phyloP scores from a whole-genome alignment of 2,888 invertebrate genomes.

The Agonopterix alstromeriana region DNA sequence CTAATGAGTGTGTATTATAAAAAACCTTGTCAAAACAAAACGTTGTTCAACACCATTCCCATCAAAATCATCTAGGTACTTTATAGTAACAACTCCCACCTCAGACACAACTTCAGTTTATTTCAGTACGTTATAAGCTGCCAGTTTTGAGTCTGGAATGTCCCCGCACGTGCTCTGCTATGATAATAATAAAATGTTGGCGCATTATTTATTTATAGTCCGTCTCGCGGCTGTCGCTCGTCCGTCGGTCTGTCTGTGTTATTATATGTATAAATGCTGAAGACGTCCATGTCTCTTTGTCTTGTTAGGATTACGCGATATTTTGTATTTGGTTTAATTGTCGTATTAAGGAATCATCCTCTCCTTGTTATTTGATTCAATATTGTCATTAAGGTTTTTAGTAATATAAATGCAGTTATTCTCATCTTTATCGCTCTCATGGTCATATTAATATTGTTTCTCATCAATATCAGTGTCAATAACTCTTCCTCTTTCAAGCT shows the following conservation, averaged over 20 bases:
- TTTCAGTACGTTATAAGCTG: constrained; percentile 27
- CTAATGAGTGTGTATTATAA: too few relatives aligned
- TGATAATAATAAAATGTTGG: constrained; percentile 76
- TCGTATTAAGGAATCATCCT: too few relatives aligned
- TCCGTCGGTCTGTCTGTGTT: constrained; percentile 62
- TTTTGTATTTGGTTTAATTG: not conserved
- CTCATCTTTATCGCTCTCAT: too few relatives aligned
- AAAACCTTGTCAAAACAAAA: not conserved
- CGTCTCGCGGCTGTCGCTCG: constrained; percentile 73
- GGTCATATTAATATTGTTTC: not conserved
- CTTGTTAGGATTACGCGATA: constrained; percentile 26
- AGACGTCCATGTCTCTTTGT: constrained; percentile 34
- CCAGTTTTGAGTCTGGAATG: constrained; percentile 58
- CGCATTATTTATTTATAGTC: constrained; percentile 76
- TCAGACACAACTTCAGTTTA: constrained; percentile 9
- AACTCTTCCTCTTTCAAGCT: too few relatives aligned
- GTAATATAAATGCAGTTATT: too few relatives aligned
- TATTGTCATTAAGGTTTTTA: too few relatives aligned
- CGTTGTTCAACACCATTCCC: not conserved
- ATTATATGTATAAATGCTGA: constrained; percentile 44
- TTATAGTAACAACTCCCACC: not conserved
- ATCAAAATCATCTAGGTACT: not conserved
- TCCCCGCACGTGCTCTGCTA: constrained; percentile 69
- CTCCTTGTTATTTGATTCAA: too few relatives aligned
- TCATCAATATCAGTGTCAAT: not conserved